Evolutionary conservation across 2,888 invertebrate genomes (phyloP).

Genomic region (Petrolisthes cinctipes): DNA sequence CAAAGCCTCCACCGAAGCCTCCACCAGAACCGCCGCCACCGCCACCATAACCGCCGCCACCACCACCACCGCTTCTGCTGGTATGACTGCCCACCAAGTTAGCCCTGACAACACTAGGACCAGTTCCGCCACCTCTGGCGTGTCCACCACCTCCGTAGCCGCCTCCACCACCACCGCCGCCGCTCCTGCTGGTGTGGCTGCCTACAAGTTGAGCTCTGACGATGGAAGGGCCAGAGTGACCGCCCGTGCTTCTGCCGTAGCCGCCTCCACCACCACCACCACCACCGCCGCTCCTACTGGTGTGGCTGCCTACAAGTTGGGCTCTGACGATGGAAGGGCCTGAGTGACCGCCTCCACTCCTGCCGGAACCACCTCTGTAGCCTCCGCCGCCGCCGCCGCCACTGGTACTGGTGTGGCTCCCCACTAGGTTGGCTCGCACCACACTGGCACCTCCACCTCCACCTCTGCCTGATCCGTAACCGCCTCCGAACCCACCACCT

Average conservation of each 20-base stretch:
- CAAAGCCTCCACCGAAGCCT: not conserved
- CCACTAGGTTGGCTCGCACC: not conserved
- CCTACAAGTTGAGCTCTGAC: not conserved
- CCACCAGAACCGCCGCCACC: not conserved
- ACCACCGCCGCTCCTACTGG: not conserved
- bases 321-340: not conserved
- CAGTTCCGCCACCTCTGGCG: not conserved
- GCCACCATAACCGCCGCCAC: not conserved
- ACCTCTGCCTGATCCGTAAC: not conserved
- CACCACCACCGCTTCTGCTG: not conserved
- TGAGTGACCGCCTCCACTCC: too few species aligned
- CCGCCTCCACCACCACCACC: slow-evolving; percentile 1
- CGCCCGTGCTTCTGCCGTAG: not conserved
- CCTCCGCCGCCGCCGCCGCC: not conserved
- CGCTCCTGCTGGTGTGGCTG: not conserved
- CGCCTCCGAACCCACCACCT: not conserved
- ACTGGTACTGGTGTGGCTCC: too few species aligned
- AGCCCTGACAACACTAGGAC: not conserved
- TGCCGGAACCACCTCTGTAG: not conserved
- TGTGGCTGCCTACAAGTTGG: not conserved
- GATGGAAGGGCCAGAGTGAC: not conserved
- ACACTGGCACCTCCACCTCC: not conserved
- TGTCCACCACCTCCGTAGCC: slow-evolving; percentile 4
- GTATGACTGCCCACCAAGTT: not conserved
- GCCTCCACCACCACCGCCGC: not conserved